Evolutionary conservation across 1,140 invertebrate species (phyloP).

Genomic region (Physella acuta): DNA sequence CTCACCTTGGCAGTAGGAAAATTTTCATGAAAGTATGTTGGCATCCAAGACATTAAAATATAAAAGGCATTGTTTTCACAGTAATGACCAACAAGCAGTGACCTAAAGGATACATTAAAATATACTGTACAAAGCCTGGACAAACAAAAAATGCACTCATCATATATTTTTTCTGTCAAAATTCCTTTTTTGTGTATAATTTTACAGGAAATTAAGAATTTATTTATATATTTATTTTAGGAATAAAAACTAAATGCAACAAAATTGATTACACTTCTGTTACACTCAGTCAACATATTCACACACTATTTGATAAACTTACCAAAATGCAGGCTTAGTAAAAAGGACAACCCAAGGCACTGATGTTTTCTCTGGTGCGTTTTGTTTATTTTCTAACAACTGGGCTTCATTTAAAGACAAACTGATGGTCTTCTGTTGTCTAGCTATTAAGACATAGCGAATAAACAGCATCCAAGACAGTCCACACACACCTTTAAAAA

Average conservation of each 20-base stretch:
- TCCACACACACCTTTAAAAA: slow-evolving; percentile 62
- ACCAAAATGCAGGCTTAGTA: slow-evolving; percentile 67
- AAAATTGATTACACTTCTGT: no score
- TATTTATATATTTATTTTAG: no score
- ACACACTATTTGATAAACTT: no score
- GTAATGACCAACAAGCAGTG: slow-evolving; percentile 72
- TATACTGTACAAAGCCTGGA: no score
- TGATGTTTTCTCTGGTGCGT: slow-evolving; percentile 31
- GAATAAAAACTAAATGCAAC: no score
- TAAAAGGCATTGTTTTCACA: slow-evolving; percentile 78
- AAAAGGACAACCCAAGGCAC: slow-evolving; percentile 66
- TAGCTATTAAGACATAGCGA: slow-evolving; percentile 60
- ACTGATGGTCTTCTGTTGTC: slow-evolving; percentile 42
- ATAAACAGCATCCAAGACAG: slow-evolving; percentile 64
- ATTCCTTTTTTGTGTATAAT: no score
- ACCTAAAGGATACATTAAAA: no score
- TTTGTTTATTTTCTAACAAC: slow-evolving; percentile 28
- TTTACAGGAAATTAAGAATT: no score
- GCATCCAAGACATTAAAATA: slow-evolving; percentile 73
- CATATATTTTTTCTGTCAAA: no score
- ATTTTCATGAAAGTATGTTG: slow-evolving; percentile 77
- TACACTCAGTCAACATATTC: no score
- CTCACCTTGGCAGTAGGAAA: slow-evolving; percentile 54
- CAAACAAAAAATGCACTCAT: no score
- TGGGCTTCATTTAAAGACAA: slow-evolving; percentile 29